Conservation (phyloP, 2,888 invertebrate genomes). For the Notodonta ziczac region DNA sequence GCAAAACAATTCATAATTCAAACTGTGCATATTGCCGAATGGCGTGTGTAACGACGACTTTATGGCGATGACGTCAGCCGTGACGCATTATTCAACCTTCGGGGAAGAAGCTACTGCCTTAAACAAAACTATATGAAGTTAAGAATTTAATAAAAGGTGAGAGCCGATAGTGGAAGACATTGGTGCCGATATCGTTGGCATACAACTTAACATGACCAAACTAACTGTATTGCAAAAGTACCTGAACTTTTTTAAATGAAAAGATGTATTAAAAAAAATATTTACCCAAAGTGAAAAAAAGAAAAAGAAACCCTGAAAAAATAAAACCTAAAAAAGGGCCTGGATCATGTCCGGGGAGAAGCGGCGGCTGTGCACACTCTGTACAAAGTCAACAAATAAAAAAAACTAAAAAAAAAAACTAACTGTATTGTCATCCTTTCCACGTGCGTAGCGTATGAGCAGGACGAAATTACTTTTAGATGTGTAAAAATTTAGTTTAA, state of each 20-base stretch:
- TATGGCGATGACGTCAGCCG: slow-evolving; percentile 26
- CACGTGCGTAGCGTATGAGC: no score
- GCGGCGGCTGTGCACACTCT: no score
- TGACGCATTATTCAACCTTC: slow-evolving; percentile 25
- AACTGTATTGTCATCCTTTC: no score
- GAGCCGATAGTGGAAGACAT: neutral
- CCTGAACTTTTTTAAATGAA: no score
- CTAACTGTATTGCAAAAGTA: no score
- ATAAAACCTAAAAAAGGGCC: neutral
- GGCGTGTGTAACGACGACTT: slow-evolving; percentile 28
- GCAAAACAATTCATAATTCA: neutral
- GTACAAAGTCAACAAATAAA: no score
- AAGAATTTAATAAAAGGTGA: neutral
- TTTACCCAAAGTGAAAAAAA: no score
- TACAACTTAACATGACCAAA: neutral
- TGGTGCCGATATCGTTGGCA: neutral
- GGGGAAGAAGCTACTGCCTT: neutral
- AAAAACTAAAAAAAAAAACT: no score
- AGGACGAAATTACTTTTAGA: no score
- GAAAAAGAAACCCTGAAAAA: neutral
- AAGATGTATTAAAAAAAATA: no score
- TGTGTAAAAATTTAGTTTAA: no score
- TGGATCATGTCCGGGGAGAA: no score
- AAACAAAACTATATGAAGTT: neutral
- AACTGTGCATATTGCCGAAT: slow-evolving; percentile 17